Evolutionary conservation across 1,140 invertebrate species (phyloP).

Genomic region (Drosophila pallidifrons): DNA sequence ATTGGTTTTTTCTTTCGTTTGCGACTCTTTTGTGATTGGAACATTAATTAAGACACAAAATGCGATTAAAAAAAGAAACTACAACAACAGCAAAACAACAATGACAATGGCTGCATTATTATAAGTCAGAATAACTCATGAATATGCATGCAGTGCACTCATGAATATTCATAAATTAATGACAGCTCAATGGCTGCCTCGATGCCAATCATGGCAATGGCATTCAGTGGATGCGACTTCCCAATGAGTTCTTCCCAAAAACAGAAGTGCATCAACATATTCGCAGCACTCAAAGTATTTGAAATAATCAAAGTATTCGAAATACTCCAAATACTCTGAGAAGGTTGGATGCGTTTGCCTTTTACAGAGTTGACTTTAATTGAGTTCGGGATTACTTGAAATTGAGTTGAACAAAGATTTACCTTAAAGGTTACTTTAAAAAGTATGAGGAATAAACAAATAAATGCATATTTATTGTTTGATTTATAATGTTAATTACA

Average conservation of each 20-base stretch:
- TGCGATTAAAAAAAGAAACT: conserved; percentile 53
- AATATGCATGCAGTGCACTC: conserved; percentile 29
- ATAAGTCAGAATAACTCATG: conserved; percentile 37
- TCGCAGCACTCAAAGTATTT: background rate
- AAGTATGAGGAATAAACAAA: too few relatives aligned
- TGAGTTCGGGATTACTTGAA: background rate
- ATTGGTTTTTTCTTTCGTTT: background rate
- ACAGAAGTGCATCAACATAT: background rate
- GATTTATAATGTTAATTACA: too few relatives aligned
- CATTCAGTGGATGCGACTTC: too few relatives aligned
- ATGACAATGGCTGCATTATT: too few relatives aligned
- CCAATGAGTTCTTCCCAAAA: background rate
- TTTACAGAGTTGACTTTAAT: background rate
- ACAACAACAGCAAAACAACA: background rate
- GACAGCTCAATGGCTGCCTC: conserved; percentile 58
- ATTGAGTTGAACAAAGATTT: background rate
- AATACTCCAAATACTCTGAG: background rate
- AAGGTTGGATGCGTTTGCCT: background rate
- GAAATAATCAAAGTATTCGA: background rate
- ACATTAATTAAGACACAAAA: conserved; percentile 82
- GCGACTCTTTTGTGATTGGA: conserved; percentile 59
- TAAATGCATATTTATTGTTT: too few relatives aligned
- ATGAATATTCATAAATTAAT: conserved; percentile 64
- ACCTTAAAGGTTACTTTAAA: background rate
- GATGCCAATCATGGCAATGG: background rate